Conservation (phyloP, 2,113 vertebrate species). For the Bubalus kerabau region DNA sequence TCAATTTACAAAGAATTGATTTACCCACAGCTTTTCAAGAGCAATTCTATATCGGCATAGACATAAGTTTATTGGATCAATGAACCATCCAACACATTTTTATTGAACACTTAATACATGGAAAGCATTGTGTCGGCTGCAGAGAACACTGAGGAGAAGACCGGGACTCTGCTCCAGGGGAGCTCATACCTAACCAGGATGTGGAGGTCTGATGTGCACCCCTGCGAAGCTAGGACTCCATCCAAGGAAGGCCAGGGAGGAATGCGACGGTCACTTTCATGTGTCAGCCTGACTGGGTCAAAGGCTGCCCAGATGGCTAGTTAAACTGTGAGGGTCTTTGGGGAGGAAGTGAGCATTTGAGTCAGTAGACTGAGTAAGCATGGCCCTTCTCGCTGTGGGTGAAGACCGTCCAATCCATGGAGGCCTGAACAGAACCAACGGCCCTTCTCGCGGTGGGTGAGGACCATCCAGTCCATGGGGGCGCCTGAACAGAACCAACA, state of each 20-base stretch:
- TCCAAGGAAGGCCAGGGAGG: not conserved
- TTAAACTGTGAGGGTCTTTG: not conserved
- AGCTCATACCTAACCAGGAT: too few species aligned
- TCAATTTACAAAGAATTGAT: conserved; percentile 59
- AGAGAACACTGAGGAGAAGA: not conserved
- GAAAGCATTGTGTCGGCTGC: not conserved
- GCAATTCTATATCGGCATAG: conserved; percentile 39
- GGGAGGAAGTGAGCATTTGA: not conserved
- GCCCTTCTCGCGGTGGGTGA: fast-evolving
- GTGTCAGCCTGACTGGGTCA: not conserved
- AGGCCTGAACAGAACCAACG: not conserved
- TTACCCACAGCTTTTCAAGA: conserved; percentile 27
- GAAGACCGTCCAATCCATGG: too few species aligned
- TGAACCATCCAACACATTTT: conserved; percentile 43
- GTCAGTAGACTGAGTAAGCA: not conserved
- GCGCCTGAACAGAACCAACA: not conserved
- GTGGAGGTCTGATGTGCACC: not conserved
- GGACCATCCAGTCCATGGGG: not conserved
- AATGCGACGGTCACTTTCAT: not conserved
- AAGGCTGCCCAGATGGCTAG: not conserved
- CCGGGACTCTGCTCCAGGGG: not conserved
- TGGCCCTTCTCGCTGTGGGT: not conserved
- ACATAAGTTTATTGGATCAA: conserved; percentile 56
- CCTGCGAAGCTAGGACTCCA: not conserved
- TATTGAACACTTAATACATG: conserved; percentile 17